Base-by-base conservation (phyloP, 2,113 vertebrate species). In the Perca schrenkii region DNA sequence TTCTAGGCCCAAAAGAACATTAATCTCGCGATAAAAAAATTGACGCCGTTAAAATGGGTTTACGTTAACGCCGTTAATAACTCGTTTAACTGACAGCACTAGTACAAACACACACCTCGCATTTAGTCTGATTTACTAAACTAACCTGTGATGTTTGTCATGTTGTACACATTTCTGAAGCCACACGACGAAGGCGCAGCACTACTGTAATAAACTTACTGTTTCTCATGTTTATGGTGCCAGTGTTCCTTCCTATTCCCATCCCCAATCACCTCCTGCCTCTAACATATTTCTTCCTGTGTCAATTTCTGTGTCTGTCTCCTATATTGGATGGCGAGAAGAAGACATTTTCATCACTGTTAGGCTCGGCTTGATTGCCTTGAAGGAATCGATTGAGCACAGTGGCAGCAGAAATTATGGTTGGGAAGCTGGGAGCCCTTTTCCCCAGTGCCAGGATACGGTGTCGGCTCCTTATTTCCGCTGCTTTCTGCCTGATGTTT, bases 371-470 rank as follows among this genome's bases (percentile, higher is more conserved):
- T 49, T 25, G 52, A 79, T 64, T 72, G 77, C 77, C 70, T 74
- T 54, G 68, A 71, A 82, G 81, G 65, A 77, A 90, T 79, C 16
- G 69, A 82, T 83, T 68, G 78, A 82, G 57, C 40, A 22, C 56
- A 2, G 65, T 68, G 47, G 21, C 73, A 52, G 69, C 50, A 79
- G 46, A 70, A 81, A 63, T 88, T 86, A 86, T 82, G 81, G 74
- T 31, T 15, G 31, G 12, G 46, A 61, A 54, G 40, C 72, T 63
- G 25, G 40, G 40, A 70, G 79, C 58, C 31, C 28, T 85, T 54
- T 50, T 34, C 82, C 68, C 61, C 31, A n/a, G 68, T 46, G 64
- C 8, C 71, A 66, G 60, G 63, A 61, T 22, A 2, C 49, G 13
- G 25, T 70, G 53, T 67, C 13, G 25, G 4, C 34, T 21, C n/a